Conservation (phyloP, 2,888 invertebrate genomes). For the Drosophila testacea region DNA sequence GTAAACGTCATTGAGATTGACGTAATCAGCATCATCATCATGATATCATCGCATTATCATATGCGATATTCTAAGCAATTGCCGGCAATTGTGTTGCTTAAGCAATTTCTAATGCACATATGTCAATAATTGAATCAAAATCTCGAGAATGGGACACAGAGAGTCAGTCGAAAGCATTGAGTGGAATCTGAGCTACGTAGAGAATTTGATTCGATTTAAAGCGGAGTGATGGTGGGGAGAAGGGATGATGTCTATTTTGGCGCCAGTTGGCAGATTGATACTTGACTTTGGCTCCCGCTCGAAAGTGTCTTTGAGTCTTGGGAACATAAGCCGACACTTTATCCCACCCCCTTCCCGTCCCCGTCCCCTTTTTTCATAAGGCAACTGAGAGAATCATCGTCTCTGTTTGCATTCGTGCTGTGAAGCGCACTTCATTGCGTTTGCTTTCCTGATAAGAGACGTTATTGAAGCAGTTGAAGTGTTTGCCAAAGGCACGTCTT, state of each 20-base stretch:
- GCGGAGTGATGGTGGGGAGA: neutral
- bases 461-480: constrained; percentile 49
- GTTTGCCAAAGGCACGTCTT: constrained; percentile 63
- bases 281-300: constrained; percentile 49
- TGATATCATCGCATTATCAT: constrained; percentile 1
- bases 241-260: constrained; percentile 21
- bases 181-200: constrained; percentile 37
- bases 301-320: constrained; percentile 13
- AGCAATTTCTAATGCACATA: constrained; percentile 26
- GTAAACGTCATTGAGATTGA: neutral
- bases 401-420: constrained; percentile 60
- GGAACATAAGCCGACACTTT: constrained; percentile 20
- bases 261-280: constrained; percentile 33
- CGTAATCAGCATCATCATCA: neutral
- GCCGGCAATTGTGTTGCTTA: constrained; percentile 7
- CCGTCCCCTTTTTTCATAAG: neutral
- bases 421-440: constrained; percentile 57
- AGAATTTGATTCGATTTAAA: constrained; percentile 54
- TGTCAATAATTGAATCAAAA: constrained; percentile 56
- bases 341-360: neutral
- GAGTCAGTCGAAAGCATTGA: constrained; percentile 5
- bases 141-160: constrained; percentile 8
- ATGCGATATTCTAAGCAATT: neutral
- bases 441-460: constrained; percentile 53
- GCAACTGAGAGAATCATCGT: constrained; percentile 4